Evolutionary conservation across 2,888 invertebrate species (phyloP).

Genomic region (Imbricaverruca yamaguchii): DNA sequence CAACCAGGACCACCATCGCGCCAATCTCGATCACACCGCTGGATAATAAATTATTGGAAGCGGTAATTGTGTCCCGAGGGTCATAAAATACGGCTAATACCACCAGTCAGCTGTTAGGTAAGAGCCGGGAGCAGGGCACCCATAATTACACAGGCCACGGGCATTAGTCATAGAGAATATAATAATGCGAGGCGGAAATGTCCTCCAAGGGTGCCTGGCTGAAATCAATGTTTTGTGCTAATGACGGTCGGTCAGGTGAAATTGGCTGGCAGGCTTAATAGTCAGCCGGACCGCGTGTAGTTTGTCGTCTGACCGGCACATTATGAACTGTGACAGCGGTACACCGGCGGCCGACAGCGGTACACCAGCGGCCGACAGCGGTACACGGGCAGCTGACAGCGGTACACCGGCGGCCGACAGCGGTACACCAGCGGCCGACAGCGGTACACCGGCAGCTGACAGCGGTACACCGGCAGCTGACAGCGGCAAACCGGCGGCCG

Average conservation of each 20-base stretch:
- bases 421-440: too few relatives aligned
- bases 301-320: not conserved
- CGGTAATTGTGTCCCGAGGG: not conserved
- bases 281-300: not conserved
- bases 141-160: not conserved
- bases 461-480: too few relatives aligned
- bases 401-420: too few relatives aligned
- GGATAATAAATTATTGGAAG: not conserved
- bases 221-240: conserved; percentile 7
- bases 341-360: not conserved
- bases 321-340: not conserved
- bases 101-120: conserved; percentile 15
- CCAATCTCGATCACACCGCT: too few relatives aligned
- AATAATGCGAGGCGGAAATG: not conserved
- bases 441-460: too few relatives aligned
- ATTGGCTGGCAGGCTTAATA: not conserved
- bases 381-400: too few relatives aligned
- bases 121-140: not conserved
- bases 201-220: not conserved
- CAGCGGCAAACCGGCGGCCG: too few relatives aligned
- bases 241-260: not conserved
- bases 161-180: conserved; percentile 10
- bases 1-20: too few relatives aligned
- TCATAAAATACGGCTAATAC: conserved; percentile 9
- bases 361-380: too few relatives aligned